These are phyloP conservation scores for Orussus abietinus DNA, from an alignment of 1,140 invertebrate genomes.

Conservation along the genomic window DNA sequence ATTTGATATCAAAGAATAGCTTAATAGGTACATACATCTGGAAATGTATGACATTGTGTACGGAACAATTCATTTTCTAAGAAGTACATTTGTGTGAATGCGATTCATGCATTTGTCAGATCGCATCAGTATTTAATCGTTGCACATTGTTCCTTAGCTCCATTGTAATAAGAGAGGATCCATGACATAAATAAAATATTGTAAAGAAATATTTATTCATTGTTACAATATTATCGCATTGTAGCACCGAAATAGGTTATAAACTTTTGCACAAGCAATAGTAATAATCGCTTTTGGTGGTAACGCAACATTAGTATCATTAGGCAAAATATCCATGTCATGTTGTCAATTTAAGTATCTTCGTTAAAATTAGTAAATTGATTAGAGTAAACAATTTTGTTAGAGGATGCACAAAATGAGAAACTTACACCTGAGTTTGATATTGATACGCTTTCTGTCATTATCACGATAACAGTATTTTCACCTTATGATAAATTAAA, in stretches of 20 bases:
- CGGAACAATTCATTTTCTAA: background rate
- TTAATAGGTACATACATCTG: background rate
- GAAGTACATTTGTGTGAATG: background rate
- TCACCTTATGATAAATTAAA: background rate
- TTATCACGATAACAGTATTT: background rate
- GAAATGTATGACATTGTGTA: constrained; percentile 1
- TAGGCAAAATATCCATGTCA: too few relatives aligned
- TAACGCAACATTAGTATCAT: background rate
- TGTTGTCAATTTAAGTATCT: too few relatives aligned
- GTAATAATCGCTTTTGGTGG: background rate
- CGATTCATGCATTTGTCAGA: too few relatives aligned
- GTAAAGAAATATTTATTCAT: constrained; percentile 1
- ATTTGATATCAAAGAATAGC: background rate
- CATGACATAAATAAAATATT: background rate
- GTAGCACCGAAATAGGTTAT: background rate
- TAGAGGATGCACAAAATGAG: too few relatives aligned
- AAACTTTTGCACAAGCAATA: background rate
- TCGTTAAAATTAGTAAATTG: too few relatives aligned
- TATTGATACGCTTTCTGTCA: too few relatives aligned
- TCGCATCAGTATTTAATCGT: background rate
- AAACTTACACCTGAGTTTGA: too few relatives aligned
- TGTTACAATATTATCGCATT: background rate
- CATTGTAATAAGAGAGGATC: background rate
- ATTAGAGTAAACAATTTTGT: too few relatives aligned
- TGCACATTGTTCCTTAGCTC: background rate